Conservation (phyloP, 2,888 invertebrate genomes). For the Ochropleura plecta region DNA sequence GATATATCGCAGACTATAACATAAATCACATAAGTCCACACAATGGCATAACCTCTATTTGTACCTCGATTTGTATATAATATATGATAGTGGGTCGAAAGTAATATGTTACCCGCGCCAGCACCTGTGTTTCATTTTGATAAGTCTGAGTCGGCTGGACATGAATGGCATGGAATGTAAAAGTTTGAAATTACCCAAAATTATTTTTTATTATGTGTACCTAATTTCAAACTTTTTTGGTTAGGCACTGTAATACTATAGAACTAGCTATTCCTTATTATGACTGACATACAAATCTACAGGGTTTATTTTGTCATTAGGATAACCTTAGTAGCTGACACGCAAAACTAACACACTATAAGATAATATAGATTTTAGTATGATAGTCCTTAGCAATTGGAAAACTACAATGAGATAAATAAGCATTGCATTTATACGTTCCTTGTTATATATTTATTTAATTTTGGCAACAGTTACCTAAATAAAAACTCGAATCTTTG, state of each 20-base stretch:
- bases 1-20: conserved; percentile 11
- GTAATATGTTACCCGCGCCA: conserved; percentile 4
- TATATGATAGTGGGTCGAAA: conserved; percentile 1
- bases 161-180: background rate
- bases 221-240: too few relatives aligned
- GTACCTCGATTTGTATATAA: background rate
- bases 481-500: conserved; percentile 55
- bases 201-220: too few relatives aligned
- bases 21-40: background rate
- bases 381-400: background rate
- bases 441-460: conserved; percentile 7
- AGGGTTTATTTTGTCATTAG: background rate
- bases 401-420: conserved; percentile 12
- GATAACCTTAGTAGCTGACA: background rate
- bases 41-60: background rate
- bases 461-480: conserved; percentile 40
- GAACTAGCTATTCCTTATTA: too few relatives aligned
- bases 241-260: too few relatives aligned
- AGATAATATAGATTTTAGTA: background rate
- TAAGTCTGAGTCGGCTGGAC: conserved; percentile 4
- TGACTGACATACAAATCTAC: too few relatives aligned
- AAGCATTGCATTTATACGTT: conserved; percentile 10
- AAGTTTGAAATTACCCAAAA: conserved; percentile 14
- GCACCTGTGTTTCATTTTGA: conserved; percentile 39
- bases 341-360: too few relatives aligned